Evolutionary conservation across 1,140 invertebrate species (phyloP).

Genomic region (Portunus trituberculatus): DNA sequence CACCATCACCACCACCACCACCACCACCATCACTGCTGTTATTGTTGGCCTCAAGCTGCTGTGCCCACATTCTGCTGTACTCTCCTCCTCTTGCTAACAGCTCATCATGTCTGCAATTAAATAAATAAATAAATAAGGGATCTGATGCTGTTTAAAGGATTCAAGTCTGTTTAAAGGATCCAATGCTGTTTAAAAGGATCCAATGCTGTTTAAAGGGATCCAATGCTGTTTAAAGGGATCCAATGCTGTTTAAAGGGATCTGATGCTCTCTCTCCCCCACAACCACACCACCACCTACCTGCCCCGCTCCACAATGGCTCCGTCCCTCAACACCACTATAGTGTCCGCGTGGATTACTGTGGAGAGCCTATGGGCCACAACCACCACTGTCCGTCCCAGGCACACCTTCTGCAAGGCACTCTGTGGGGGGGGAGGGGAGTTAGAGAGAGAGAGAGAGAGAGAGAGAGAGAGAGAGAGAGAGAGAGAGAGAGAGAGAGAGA

Average conservation of each 20-base stretch:
- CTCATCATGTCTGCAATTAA: constrained; percentile 87
- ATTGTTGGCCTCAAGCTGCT: constrained; percentile 86
- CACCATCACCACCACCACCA: too few species aligned
- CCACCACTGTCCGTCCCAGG: constrained; percentile 92
- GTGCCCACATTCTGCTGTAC: constrained; percentile 94
- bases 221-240: too few species aligned
- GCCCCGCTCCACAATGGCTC: constrained; percentile 94
- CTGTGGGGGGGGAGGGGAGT: constrained; percentile 79
- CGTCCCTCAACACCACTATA: constrained; percentile 94
- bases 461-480: too few species aligned
- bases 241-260: too few species aligned
- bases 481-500: too few species aligned
- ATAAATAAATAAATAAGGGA: too few species aligned
- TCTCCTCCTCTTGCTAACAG: constrained; percentile 86
- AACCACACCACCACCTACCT: constrained; percentile 78
- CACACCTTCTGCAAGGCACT: constrained; percentile 88
- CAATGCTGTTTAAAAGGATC: too few species aligned
- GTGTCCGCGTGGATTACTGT: constrained; percentile 96
- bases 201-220: too few species aligned
- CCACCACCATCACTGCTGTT: background rate
- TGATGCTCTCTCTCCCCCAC: too few species aligned
- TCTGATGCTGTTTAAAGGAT: too few species aligned
- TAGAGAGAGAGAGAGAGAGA: background rate
- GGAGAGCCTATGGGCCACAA: constrained; percentile 95
- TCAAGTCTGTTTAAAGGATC: too few species aligned